Conservation (phyloP, 2,113 vertebrate species). For the Felis catus region DNA sequence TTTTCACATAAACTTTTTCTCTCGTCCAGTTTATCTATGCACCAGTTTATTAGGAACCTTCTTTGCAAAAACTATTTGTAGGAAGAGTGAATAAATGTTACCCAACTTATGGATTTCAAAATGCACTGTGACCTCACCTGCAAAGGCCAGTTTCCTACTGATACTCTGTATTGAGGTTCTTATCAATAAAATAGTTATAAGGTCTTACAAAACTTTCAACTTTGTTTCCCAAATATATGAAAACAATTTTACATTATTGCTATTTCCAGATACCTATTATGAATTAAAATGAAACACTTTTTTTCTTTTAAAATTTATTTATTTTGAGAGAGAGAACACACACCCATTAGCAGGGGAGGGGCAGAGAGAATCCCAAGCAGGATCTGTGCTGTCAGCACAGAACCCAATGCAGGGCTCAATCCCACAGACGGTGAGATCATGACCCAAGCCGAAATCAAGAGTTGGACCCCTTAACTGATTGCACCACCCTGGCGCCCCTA, state of each 20-base stretch:
- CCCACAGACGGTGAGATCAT: too few species aligned
- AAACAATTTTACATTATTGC: conserved; percentile 12
- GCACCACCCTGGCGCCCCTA: background rate
- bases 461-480: too few species aligned
- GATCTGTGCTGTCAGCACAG: too few species aligned
- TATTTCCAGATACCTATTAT: background rate
- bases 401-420: too few species aligned
- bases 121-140: background rate
- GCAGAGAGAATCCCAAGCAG: too few species aligned
- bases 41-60: background rate
- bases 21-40: background rate
- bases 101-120: background rate
- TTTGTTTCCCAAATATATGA: conserved; percentile 31
- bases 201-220: background rate
- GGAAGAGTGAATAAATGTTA: conserved; percentile 29
- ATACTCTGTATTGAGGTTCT: background rate
- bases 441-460: too few species aligned
- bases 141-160: conserved; percentile 14
- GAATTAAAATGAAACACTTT: conserved; percentile 25
- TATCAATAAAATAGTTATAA: conserved; percentile 25
- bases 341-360: too few species aligned
- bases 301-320: background rate
- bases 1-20: background rate
- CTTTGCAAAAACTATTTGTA: conserved; percentile 22
- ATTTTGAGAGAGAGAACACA: too few species aligned